A percentile compares a stretch with the other conserved stretches of the same genome.
These are phyloP conservation scores for Ichneumon xanthorius DNA, from an alignment of 2,888 invertebrate genomes.

Conservation along the genomic window DNA sequence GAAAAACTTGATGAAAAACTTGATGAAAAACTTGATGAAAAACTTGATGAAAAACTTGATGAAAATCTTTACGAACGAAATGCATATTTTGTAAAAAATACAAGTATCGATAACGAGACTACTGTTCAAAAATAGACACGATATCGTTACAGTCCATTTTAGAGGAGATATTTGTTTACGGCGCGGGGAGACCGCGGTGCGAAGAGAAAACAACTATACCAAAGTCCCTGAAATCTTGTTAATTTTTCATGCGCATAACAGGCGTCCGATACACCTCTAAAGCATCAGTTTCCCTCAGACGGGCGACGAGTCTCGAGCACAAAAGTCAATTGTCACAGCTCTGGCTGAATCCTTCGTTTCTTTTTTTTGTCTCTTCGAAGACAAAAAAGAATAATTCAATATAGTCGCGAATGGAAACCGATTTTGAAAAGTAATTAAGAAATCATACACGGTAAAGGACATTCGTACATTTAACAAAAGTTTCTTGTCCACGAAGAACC, in stretches of 20 bases:
- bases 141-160: neutral
- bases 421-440: neutral
- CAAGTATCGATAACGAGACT: neutral
- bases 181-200: neutral
- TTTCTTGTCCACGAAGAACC: neutral
- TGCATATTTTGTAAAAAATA: too few relatives aligned
- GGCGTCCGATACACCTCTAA: slow-evolving; percentile 14
- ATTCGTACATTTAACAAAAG: too few relatives aligned
- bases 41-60: too few relatives aligned
- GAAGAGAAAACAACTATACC: slow-evolving; percentile 6
- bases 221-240: slow-evolving; percentile 58
- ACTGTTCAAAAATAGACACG: slow-evolving; percentile 22
- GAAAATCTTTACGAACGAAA: too few relatives aligned
- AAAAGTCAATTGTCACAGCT: slow-evolving; percentile 4
- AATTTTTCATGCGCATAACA: slow-evolving; percentile 60
- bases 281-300: slow-evolving; percentile 52
- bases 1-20: too few relatives aligned
- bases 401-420: neutral
- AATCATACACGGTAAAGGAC: neutral
- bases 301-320: slow-evolving; percentile 12
- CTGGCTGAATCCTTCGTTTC: neutral
- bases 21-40: too few relatives aligned
- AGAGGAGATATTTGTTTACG: neutral
- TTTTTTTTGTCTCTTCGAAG: slow-evolving; percentile 4
- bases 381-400: neutral